Percentiles rank a stretch among this genome's conserved stretches.
phyloP scores from a whole-genome alignment of 2,797 vertebrate species.

The Mormyrus hasselquistii region DNA sequence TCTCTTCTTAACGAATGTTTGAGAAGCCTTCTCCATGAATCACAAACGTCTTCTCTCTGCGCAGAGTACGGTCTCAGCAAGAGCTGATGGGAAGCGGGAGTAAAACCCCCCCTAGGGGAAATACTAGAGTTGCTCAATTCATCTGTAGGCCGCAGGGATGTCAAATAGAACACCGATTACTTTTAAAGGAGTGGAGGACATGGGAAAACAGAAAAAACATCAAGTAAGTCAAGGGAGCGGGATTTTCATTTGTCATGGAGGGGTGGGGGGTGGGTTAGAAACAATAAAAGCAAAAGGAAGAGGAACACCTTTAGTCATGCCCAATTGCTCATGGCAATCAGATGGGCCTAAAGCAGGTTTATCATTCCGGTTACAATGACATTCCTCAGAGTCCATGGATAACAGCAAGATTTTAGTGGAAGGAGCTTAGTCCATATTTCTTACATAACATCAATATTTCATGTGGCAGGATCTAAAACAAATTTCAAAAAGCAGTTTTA shows the following conservation, averaged over 20 bases:
- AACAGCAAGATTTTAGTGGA: not conserved
- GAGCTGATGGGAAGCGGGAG: constrained; percentile 25
- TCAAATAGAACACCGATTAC: constrained; percentile 16
- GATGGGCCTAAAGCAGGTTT: not conserved
- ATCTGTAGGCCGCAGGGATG: constrained; percentile 21
- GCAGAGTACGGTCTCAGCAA: constrained; percentile 15
- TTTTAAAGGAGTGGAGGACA: not conserved
- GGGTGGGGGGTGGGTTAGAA: not conserved
- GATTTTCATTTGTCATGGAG: not conserved
- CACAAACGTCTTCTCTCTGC: not conserved
- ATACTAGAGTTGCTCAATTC: constrained; percentile 31
- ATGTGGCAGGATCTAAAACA: not conserved
- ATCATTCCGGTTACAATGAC: not conserved
- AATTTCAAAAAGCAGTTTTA: not conserved
- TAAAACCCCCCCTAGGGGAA: constrained; percentile 4
- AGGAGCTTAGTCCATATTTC: not conserved
- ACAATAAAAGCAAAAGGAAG: not conserved
- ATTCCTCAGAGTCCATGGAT: not conserved
- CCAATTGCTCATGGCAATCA: constrained; percentile 8
- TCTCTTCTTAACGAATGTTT: not conserved
- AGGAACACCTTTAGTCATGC: not conserved
- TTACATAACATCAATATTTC: not conserved
- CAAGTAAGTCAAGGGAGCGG: not conserved
- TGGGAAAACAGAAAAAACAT: not conserved
- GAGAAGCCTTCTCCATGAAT: not conserved